Evolutionary conservation across 2,113 vertebrate species (phyloP).

Genomic region (Zootoca vivipara): DNA sequence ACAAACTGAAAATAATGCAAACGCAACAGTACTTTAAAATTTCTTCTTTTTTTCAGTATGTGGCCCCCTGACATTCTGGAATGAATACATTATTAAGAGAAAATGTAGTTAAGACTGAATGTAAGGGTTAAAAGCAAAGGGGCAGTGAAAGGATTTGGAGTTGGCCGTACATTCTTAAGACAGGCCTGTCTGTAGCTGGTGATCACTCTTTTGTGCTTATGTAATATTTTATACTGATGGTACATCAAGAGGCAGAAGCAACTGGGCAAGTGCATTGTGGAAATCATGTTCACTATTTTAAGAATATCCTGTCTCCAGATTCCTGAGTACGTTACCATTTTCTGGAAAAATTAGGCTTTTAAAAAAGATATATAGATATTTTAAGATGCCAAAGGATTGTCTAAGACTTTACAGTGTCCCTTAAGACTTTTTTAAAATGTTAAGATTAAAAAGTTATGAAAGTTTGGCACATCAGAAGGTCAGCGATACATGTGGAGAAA

Average conservation of each 20-base stretch:
- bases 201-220: conserved; percentile 83
- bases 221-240: conserved; percentile 73
- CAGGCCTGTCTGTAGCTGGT: conserved; percentile 77
- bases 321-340: conserved; percentile 92
- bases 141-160: conserved; percentile 74
- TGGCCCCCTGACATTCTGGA: conserved; percentile 94
- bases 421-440: conserved; percentile 87
- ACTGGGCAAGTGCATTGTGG: conserved; percentile 78
- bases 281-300: conserved; percentile 80
- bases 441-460: conserved; percentile 87
- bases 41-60: conserved; percentile 71
- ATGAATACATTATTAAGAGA: conserved; percentile 96
- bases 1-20: conserved; percentile 87
- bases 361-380: conserved; percentile 68
- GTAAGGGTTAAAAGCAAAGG: conserved; percentile 81
- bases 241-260: conserved; percentile 78
- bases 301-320: conserved; percentile 86
- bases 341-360: conserved; percentile 78
- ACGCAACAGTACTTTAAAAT: conserved; percentile 85
- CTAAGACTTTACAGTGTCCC: conserved; percentile 90
- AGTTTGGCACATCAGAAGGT: conserved; percentile 93
- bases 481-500: conserved; percentile 77
- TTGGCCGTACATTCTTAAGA: conserved; percentile 72
- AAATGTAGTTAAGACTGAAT: conserved; percentile 87
- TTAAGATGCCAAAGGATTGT: conserved; percentile 95